Evolutionary conservation across 2,113 vertebrate species (phyloP), one percentile per base, ranked within the genome.

Genomic region (Bubo scandiacus): DNA sequence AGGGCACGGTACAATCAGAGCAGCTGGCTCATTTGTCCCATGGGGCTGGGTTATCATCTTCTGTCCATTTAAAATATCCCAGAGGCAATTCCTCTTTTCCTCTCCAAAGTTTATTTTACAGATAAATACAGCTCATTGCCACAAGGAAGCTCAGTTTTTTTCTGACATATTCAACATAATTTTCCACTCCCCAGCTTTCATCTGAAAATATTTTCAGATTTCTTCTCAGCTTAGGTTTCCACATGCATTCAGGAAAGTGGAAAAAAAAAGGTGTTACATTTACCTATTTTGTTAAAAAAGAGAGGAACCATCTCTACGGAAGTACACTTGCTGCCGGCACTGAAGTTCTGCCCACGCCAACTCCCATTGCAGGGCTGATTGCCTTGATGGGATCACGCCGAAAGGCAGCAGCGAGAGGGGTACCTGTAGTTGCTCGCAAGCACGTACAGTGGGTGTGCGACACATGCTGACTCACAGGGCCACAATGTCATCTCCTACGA

Each of bases 361-460:
- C n/a, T 90, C 75, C 52, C 3, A 3, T n/a, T 55, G 81, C 63
- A 63, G 62, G 67, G n/a, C 45, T 75, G 45, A 21, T 45, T 86
- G 54, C 36, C 63, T 73, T 57, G 49, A 19, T 42, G 36, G 84
- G 34, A 32, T 68, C 7, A 0, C 1, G 2, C 27, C 1, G 3
- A 36, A 43, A 40, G 42, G 38, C 9, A 45, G 61, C 61, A 74
- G 43, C 2, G 7, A 16, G 25, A 49, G 11, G 26, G n/a, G 42
- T 42, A 54, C 10, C 51, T 62, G 3, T 12, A 3, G 45, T 0
- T 52, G 17, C 52, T 75, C 2, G 10, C 5, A n/a, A 45, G 21
- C 19, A 47, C 29, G 9, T 5, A 20, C 36, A 54, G 45, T 1
- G 2, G 29, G 22, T 36, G 15, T 36, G 38, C 0, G 4, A 66